Evolutionary conservation across 2,113 vertebrate species (phyloP).

Genomic region (Nerophis ophidion): DNA sequence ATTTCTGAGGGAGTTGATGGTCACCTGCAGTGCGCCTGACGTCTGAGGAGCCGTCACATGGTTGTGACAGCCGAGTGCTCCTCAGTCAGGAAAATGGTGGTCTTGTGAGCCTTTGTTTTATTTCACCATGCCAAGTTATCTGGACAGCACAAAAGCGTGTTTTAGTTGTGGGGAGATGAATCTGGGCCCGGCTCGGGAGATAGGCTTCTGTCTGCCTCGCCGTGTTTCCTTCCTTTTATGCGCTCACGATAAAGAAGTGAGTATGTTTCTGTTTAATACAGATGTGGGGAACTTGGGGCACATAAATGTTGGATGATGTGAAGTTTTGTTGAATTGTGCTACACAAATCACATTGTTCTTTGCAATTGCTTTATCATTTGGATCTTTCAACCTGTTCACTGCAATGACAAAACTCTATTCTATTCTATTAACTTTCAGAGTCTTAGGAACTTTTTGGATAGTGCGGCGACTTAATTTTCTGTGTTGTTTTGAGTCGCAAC

Average conservation of each 20-base stretch:
- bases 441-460: no score
- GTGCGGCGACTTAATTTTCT: no score
- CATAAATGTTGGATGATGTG: constrained; percentile 20
- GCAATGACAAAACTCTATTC: no score
- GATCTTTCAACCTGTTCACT: no score
- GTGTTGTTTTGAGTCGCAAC: no score
- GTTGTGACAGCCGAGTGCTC: constrained; percentile 32
- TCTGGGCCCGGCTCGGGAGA: constrained; percentile 34
- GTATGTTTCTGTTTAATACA: constrained; percentile 47
- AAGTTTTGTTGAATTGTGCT: background rate
- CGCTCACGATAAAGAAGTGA: constrained; percentile 56
- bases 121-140: constrained; percentile 52
- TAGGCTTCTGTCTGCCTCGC: constrained; percentile 49
- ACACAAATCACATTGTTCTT: constrained; percentile 1
- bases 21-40: background rate
- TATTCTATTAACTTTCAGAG: no score
- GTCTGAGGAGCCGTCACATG: constrained; percentile 11
- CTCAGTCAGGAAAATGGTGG: constrained; percentile 28
- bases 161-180: constrained; percentile 38
- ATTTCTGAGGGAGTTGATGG: no score
- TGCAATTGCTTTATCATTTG: background rate
- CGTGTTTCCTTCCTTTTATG: constrained; percentile 58
- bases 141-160: constrained; percentile 59
- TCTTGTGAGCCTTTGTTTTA: constrained; percentile 49
- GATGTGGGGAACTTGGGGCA: constrained; percentile 29